These are phyloP conservation scores for Callipepla californica DNA, from an alignment of 2,113 vertebrate species.

Conservation along the genomic window DNA sequence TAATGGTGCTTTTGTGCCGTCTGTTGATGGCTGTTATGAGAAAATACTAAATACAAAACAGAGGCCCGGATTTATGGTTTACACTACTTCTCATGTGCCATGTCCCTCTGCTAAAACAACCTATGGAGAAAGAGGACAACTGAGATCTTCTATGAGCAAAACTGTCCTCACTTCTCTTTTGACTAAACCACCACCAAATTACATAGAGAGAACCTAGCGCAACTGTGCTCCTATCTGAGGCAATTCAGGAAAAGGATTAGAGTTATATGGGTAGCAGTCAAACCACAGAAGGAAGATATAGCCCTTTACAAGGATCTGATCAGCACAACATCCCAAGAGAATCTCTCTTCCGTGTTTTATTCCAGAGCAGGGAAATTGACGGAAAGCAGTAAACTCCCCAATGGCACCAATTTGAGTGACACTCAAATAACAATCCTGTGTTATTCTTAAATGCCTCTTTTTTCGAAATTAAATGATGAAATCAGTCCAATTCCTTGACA, in stretches of 20 bases:
- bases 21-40: not conserved
- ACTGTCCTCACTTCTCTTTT: slow-evolving; percentile 47
- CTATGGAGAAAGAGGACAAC: not conserved
- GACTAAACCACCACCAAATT: slow-evolving; percentile 26
- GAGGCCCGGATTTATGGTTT: not conserved
- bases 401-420: not conserved
- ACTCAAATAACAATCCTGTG: not conserved
- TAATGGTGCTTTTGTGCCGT: not conserved
- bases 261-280: not conserved
- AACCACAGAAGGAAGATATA: slow-evolving; percentile 1
- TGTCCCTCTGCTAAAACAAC: not conserved
- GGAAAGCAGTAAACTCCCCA: not conserved
- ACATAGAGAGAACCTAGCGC: not conserved
- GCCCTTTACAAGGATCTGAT: not conserved
- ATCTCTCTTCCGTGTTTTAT: not conserved
- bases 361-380: not conserved
- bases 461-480: not conserved
- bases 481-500: not conserved
- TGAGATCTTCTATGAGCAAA: not conserved
- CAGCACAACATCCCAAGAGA: not conserved
- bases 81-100: not conserved
- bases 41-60: not conserved
- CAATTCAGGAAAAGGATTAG: slow-evolving; percentile 37
- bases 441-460: not conserved
- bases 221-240: not conserved